Base-by-base conservation (phyloP, 2,888 invertebrate species). In the Gortyna flavago region DNA sequence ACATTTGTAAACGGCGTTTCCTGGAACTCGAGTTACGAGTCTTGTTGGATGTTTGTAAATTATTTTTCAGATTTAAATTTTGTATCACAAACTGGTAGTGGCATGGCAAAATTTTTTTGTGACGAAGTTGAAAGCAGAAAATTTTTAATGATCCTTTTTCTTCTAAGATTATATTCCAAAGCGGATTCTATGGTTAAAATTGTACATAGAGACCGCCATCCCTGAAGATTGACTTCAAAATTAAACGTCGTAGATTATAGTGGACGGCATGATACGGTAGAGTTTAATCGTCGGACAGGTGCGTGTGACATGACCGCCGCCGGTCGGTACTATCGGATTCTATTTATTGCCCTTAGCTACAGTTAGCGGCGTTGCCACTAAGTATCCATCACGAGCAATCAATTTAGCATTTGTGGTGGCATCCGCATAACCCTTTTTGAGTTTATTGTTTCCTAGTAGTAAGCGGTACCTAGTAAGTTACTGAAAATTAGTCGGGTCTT, bases 231-330 rank as follows among this genome's bases (percentile, higher is more conserved):
- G 87, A 86, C 84, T 89, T 90, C 87, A 87, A 93, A 92, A 93
- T 91, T 92, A 92, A 92, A 92, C 89, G 89, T 88, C 86, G 44
- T 88, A 91, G 91, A 93, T 92, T 88, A 91, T 91, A 91, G 91
- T 91, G 80, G 84, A 91, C 89, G 85, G 89, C 81, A 81, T 85
- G 86, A 89, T 86, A 84, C 86, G 80, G 80, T 84, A 67, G 90
- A 94, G 93, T 94, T 95, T 95, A 95, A 96, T 96, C 94, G 93
- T 73, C 72, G 84, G 93, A 93, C 96, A 96, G 95, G 95, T 96
- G 96, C 90, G 89, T 85, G 74, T 90, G 95, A 93, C 94, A 89
- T 89, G 91, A 66, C 85, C 86, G 85, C 35, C 35, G 35, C 88
- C 85, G 59, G 76, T 82, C 83, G 69, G 85, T 85, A 87, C 86